Evolutionary conservation across 2,797 vertebrate species (phyloP).

Genomic region (Pseudopleuronectes americanus): DNA sequence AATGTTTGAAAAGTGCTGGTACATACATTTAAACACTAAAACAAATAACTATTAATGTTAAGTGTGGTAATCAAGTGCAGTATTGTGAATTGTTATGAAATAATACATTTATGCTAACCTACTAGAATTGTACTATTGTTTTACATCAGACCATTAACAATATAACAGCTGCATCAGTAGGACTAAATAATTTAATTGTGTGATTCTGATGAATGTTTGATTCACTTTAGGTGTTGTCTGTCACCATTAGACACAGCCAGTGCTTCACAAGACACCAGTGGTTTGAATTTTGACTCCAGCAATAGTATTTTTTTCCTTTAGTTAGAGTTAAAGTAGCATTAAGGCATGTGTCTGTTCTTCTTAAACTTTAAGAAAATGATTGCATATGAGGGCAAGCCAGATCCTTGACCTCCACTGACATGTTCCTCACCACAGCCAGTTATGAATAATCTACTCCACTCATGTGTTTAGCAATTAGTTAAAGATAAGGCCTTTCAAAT

Average conservation of each 20-base stretch:
- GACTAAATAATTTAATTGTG: neutral
- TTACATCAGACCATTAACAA: no score
- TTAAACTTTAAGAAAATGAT: constrained; percentile 68
- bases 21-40: no score
- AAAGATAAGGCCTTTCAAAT: constrained; percentile 75
- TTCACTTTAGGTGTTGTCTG: constrained; percentile 37
- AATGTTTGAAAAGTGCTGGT: no score
- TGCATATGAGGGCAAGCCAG: constrained; percentile 51
- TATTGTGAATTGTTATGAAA: no score
- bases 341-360: constrained; percentile 60
- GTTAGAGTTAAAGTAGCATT: constrained; percentile 71
- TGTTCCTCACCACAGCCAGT: constrained; percentile 63
- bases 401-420: constrained; percentile 44
- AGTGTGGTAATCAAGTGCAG: no score
- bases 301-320: constrained; percentile 69
- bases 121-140: no score
- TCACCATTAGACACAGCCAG: constrained; percentile 24
- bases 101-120: no score
- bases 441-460: constrained; percentile 73
- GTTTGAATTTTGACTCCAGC: constrained; percentile 35
- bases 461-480: constrained; percentile 77
- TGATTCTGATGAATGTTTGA: constrained; percentile 36
- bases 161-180: no score
- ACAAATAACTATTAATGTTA: no score
- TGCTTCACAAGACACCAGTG: constrained; percentile 20